Evolutionary conservation across 2,797 vertebrate genomes (phyloP), one percentile per base, ranked within the genome.

Genomic region (Huso huso): DNA sequence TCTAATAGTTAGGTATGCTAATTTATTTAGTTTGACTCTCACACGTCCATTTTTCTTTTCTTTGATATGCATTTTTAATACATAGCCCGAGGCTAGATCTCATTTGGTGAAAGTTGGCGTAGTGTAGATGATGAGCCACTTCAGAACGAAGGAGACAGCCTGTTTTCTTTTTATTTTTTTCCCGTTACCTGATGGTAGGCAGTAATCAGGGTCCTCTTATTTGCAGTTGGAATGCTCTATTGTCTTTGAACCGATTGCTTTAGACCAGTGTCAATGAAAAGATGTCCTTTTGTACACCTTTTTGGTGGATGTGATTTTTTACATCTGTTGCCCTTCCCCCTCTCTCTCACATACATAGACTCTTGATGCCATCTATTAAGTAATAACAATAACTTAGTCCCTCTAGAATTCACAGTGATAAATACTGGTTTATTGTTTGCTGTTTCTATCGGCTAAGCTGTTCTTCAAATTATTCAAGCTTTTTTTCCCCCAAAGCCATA

Each of bases 41-140:
- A 86, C 87, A 88, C 86, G 87, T 94, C 91, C 91, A 88, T 89
- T 95, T 93, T 94, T 91, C 88, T 92, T 93, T 94, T 90, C 93
- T 95, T 96, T 96, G 93, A 95, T 95, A 94, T 97, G 94, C 92
- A 96, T 96, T 96, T 96, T 97, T 95, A 95, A 96, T 95, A 92
- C 83, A 82, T 85, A 84, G 92, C 93, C 91, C 77, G 66, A 74
- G 93, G 95, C 93, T 91, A 91, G 87, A 91, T 92, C 93, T 95
- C 93, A 93, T 94, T 94, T 94, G 92, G 89, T 88, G 90, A 91
- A 88, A 88, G 84, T 91, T 91, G 79, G 88, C 90, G 88, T 89
- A 88, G 86, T 86, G 85, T 87, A 91, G 91, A 90, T 91, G 93
- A 92, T 88, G 90, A 93, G 87, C 84, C 88, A 90, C 89, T 93